Evolutionary conservation across 2,797 vertebrate genomes (phyloP), one percentile per base, ranked within the genome.

Genomic region (Tadarida brasiliensis): DNA sequence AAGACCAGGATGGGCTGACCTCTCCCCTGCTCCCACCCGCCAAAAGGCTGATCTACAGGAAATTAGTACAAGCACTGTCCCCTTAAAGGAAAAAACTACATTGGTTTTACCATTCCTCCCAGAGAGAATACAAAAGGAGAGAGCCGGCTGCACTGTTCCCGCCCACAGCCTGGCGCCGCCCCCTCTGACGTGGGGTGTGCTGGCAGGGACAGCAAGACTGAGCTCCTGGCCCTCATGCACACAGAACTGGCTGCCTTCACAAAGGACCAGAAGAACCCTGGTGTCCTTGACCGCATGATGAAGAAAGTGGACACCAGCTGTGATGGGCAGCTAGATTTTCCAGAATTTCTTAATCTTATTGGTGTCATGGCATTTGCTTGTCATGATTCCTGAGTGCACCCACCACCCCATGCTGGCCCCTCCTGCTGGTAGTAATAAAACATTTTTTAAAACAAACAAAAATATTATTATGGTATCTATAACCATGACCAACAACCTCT

Each of bases 101-200:
- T 3, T 49, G 68, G 30, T 63, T 94, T 94, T 77, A 59, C 51
- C n/a, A 24, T 93, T 57, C 85, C 20, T 57, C 71, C 57, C 39
- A 16, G 94, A 93, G 94, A 68, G 12, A 96, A 3, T 28, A 85
- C 20, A 88, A 88, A 84, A 59, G 20, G 39, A 96, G 54, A 82
- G 39, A 63, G 63, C 30, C n/a, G 1, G 3, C 15, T 1, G 28
- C 63, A n/a, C 63, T 44, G 39, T 44, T 44, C 14, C 30, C 2
- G 49, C 30, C n/a, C 30, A 7, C 63, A 17, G 63, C 61, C 61
- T 65, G 61, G 61, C 11, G 59, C 14, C 28, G 28, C 61, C 4
- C 59, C 28, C 61, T 63, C 61, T 12, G 26, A 63, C 39, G 14
- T 51, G 61, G 6, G 63, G 30, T 15, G n/a, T 3, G 63, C 30